These are phyloP conservation scores for Bombus pyrosoma DNA, from an alignment of 1,140 invertebrate species.

Conservation along the genomic window DNA sequence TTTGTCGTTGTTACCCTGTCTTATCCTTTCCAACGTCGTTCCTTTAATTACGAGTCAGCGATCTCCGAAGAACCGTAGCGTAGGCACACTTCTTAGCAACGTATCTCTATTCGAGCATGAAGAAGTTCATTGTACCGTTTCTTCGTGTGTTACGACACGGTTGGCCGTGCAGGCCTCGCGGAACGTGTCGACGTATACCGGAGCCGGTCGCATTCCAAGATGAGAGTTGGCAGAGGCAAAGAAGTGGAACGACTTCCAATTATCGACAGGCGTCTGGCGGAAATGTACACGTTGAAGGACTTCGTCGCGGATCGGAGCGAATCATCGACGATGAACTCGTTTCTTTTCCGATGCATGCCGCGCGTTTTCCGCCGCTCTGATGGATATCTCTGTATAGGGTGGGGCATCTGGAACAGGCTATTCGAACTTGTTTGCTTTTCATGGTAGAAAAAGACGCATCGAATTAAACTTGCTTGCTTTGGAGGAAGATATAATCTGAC, in stretches of 20 bases:
- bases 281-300: slow-evolving; percentile 32
- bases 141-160: slow-evolving; percentile 15
- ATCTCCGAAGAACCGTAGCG: background rate
- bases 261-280: slow-evolving; percentile 42
- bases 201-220: slow-evolving; percentile 34
- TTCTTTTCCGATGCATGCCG: slow-evolving; percentile 1
- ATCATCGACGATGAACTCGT: slow-evolving; percentile 11
- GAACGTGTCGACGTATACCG: slow-evolving; percentile 24
- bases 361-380: background rate
- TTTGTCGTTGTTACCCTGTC: background rate
- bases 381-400: too few species aligned
- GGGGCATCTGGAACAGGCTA: too few species aligned
- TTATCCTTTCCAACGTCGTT: background rate
- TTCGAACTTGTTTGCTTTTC: too few species aligned
- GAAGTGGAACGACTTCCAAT: slow-evolving; percentile 49
- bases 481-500: too few species aligned
- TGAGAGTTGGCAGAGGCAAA: slow-evolving; percentile 41
- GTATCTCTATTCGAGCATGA: slow-evolving; percentile 24
- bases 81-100: background rate
- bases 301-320: slow-evolving; percentile 11
- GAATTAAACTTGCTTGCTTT: too few species aligned
- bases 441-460: too few species aligned
- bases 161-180: background rate
- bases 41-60: slow-evolving; percentile 21
- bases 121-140: slow-evolving; percentile 46